Base-by-base conservation (phyloP, 1,140 invertebrate species). In the Goniozus legneri region DNA sequence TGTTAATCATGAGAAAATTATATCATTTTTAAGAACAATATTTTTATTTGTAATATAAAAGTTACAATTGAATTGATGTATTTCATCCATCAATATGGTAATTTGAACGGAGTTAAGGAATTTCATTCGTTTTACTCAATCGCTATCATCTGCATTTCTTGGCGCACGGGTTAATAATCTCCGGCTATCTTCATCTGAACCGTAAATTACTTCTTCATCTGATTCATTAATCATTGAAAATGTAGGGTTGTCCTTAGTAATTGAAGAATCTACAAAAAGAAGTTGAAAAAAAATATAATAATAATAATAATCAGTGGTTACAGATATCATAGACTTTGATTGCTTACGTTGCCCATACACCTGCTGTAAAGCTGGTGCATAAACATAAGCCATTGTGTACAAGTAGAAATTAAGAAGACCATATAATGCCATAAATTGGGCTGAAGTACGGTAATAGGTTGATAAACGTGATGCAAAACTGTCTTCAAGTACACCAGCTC, bases 211-310 rank as follows among this genome's bases (percentile, higher is more conserved):
- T 57, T 97, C 95, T 78, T 97, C 95, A 69, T 98, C 95, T 0
- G 94, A 59, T 68, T 98, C 94, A 71, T 97, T 97, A 44, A 98
- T 89, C 95, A 98, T 97, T 8, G 94, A 97, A 73, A 97, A 91
- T 6, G 92, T 88, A 35, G 94, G 94, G 79, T 97, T 97, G 77
- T 97, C 95, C 77, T 96, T 97, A 19, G 94, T 93, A 58, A 94
- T 90, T 7, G 90, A 79, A 21, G 84, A 84, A 74, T 97, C 94
- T 92, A 73, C 55, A 58, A 53, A 37, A 38, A 33, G 53, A 41
- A 45, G n/a, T 30, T 7, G 18, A 12, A 34, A 24, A 2, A 42
- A 42, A 30, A 30, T 31, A 30, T 2, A 14, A 34, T 12, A 31
- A 31, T n/a, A 24, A 44, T 20, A 39, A 20, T n/a, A n/a, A 45